phyloP scores from a whole-genome alignment of 53 echinoderm and acorn worm species.

The Temnopleurus reevesii region DNA sequence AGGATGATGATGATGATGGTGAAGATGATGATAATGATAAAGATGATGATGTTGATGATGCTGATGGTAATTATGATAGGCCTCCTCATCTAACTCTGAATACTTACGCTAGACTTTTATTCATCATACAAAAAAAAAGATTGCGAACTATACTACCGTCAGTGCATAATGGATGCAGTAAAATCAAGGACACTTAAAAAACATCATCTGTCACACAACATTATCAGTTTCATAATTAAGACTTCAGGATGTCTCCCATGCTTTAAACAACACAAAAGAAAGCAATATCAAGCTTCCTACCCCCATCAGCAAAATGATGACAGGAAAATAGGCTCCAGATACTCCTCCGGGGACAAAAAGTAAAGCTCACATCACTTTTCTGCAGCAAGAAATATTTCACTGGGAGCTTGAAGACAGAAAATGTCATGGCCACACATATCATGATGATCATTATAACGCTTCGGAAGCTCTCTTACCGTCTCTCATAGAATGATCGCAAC shows the following conservation, averaged over 20 bases:
- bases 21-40: too few species aligned
- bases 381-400: neutral
- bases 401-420: neutral
- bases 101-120: too few species aligned
- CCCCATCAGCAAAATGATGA: neutral
- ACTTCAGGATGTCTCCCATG: neutral
- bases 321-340: neutral
- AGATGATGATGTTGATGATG: too few species aligned
- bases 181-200: too few species aligned
- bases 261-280: neutral
- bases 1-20: too few species aligned
- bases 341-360: neutral
- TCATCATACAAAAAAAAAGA: too few species aligned
- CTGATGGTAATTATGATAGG: too few species aligned
- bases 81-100: too few species aligned
- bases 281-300: neutral
- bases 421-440: conserved; percentile 8
- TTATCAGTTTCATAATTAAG: neutral
- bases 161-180: too few species aligned
- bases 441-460: neutral
- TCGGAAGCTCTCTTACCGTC: neutral
- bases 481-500: neutral
- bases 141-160: too few species aligned
- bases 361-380: neutral
- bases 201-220: too few species aligned